Conservation (phyloP, 2,888 invertebrate species). For the Eupithecia subumbrata region DNA sequence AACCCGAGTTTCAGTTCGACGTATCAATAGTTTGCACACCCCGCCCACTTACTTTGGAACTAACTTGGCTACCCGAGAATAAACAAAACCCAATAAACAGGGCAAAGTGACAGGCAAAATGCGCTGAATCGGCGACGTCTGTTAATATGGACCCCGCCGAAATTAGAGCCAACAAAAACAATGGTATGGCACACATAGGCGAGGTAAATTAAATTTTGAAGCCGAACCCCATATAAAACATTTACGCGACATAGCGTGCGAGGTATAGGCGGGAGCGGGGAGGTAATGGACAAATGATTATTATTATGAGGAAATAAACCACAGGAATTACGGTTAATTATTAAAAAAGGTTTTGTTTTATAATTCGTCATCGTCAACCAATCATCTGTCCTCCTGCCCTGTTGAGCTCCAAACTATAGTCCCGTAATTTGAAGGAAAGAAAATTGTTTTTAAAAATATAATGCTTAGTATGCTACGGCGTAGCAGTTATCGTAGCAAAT, state of each 20-base stretch:
- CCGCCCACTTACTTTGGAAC: not conserved
- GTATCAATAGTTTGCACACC: not conserved
- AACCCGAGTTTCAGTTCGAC: not conserved
- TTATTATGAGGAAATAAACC: not conserved
- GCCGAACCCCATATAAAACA: conserved; percentile 68
- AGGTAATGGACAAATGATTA: not conserved
- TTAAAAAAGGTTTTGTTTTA: too few relatives aligned
- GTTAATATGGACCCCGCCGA: conserved; percentile 38
- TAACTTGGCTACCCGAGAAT: conserved; percentile 7
- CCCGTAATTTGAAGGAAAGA: not conserved
- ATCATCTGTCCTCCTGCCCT: not conserved
- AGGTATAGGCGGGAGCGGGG: conserved; percentile 31
- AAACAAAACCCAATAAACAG: conserved; percentile 9
- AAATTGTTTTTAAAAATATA: not conserved
- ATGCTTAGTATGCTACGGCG: not conserved
- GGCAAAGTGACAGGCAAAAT: conserved; percentile 19
- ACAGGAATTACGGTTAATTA: too few relatives aligned
- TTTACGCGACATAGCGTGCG: conserved; percentile 49
- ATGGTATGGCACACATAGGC: conserved; percentile 58
- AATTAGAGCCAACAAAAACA: conserved; percentile 60
- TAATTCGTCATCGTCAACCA: not conserved
- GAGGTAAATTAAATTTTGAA: conserved; percentile 70
- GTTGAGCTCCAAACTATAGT: not conserved
- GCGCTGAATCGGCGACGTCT: conserved; percentile 20
- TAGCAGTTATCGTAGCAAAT: not conserved